Evolutionary conservation across 2,113 vertebrate species (phyloP), one percentile per base, ranked within the genome.

Genomic region (Tachuris rubrigastra): DNA sequence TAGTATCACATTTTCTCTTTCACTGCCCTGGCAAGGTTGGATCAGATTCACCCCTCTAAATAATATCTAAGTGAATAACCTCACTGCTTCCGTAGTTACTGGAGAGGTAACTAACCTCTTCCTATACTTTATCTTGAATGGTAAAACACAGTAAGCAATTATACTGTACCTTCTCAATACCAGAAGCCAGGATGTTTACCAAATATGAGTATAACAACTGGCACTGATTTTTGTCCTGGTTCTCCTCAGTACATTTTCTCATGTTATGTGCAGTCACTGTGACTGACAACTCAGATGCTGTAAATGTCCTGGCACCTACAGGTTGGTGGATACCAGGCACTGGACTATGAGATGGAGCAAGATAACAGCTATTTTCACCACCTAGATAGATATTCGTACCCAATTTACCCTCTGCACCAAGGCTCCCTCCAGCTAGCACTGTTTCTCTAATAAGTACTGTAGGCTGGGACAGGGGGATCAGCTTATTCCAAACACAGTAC

Each of bases 141-240:
- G 35, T 24, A 87, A 95, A 92, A 87, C 17, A 9, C 42, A 93
- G 50, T 22, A 37, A 81, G 23, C 11, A 81, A n/a, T 75, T 79
- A 67, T 15, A 63, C 23, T n/a, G 7, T 33, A 27, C 27, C 30
- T 87, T 39, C 49, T 79, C 56, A 67, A 6, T 52, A 75, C 39
- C 60, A 68, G 30, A 75, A 59, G 1, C 11, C 35, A 85, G 31
- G 24, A 65, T 27, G 6, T 59, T 85, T 93, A 41, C 28, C 69
- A 65, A 25, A 46, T 23, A 15, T 0, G 0, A 58, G 14, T 33
- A 52, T 42, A 68, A 80, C 1, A 10, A 39, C 1, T 56, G 35
- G 27, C 69, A 52, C 20, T 28, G 21, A 59, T 42, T 93, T 89
- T 79, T 62, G 27, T 52, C 24, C 66, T 72, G 35, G 13, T 56